Base-by-base conservation (phyloP, 2,113 vertebrate species). In the Lota lota region DNA sequence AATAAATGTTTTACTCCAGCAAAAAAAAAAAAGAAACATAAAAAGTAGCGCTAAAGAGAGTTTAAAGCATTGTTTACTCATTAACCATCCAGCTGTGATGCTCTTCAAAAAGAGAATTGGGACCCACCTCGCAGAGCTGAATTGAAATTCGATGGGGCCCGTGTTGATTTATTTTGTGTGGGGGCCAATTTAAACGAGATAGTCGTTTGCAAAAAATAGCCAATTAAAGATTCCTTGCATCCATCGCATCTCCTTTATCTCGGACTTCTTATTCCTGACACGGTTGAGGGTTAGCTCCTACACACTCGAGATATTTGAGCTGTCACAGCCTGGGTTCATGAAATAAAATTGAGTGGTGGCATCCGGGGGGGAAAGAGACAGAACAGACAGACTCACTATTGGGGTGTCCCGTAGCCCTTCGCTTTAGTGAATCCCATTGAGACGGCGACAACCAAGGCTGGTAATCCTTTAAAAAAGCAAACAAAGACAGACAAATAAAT, bases 401-500 rank as follows among this genome's bases (percentile, higher is more conserved):
- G 93, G 69, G 94, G 91, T 63, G 97, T 99, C 83, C 97, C 97
- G 56, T 99, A 99, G 91, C 97, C 97, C 83, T 98, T 99, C 59
- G 97, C 97, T 93, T 98, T 97, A 76, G 97, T 99, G 91, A 99
- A 99, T 88, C 97, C 97, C 91, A 99, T 98, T 67, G 97, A 99
- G 77, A 98, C 95, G 62, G 97, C 97, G 82, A 99, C 97, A 73
- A 99, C 97, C 88, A 99, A 89, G 65, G 97, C 97, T 81, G 97
- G 97, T 83, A 99, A 91, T 85, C 97, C 97, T 99, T 87, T 28
- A 91, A 89, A 84, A 85, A 85, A 82, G 80, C 73, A 66, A 79
- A 47, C 40, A 47, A 47, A 47, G 40, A 47, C 40, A 47, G 40
- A 47, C 40, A 47, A 14, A 47, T 14, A 14, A 47, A 47, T 47